phyloP scores from a whole-genome alignment of 2,797 vertebrate species.

The Coreius guichenoti region DNA sequence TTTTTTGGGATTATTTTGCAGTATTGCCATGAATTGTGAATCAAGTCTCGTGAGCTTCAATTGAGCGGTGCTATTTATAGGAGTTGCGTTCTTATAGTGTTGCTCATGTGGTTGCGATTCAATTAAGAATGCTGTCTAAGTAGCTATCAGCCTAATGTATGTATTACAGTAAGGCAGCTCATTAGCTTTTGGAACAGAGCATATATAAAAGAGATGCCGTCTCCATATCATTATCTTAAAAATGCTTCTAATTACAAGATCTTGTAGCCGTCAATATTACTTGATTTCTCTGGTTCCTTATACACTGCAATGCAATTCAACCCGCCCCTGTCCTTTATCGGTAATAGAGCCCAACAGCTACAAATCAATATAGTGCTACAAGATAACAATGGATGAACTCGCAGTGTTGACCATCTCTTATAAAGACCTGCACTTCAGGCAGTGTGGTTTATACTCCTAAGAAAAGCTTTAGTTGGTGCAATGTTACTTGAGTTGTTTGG shows the following conservation, averaged over 20 bases:
- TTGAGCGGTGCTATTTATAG: neutral
- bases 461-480: neutral
- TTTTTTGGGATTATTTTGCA: neutral
- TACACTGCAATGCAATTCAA: constrained; percentile 40
- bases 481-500: neutral
- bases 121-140: neutral
- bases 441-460: neutral
- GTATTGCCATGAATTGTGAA: neutral
- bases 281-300: constrained; percentile 38
- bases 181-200: neutral
- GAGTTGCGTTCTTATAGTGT: neutral
- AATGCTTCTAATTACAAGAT: constrained; percentile 16
- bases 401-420: constrained; percentile 12
- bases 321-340: constrained; percentile 6
- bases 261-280: neutral
- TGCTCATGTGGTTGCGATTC: neutral
- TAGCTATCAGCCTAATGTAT: neutral
- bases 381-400: constrained; percentile 54
- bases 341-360: constrained; percentile 31
- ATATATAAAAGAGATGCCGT: neutral
- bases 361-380: constrained; percentile 52
- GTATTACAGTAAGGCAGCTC: neutral
- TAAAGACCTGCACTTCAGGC: constrained; percentile 5
- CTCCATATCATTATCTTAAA: constrained; percentile 3
- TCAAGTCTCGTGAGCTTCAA: neutral